These are phyloP conservation scores for Todiramphus saurophagus DNA, from an alignment of 2,113 vertebrate genomes.

Conservation along the genomic window DNA sequence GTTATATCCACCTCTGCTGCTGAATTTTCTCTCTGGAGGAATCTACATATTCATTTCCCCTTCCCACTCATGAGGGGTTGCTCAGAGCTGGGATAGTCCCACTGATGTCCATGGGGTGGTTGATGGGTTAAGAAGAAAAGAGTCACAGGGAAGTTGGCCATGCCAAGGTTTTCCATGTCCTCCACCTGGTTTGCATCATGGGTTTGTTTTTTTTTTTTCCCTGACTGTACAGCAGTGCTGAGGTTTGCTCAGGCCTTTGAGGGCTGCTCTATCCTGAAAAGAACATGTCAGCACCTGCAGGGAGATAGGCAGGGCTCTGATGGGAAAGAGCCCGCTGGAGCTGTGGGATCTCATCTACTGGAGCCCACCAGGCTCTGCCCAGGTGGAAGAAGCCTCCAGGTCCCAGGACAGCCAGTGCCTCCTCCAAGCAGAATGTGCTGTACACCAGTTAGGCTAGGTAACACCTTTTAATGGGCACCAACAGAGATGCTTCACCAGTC, in stretches of 20 bases:
- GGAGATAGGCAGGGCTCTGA: not conserved
- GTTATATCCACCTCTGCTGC: not conserved
- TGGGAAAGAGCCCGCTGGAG: accelerated
- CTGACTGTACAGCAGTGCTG: not conserved
- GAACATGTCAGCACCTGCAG: not conserved
- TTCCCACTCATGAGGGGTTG: not conserved
- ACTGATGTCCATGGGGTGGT: accelerated
- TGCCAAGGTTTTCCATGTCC: not conserved
- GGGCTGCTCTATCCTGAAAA: not conserved
- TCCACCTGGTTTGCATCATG: not conserved
- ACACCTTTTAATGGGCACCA: not conserved
- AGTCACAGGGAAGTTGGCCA: not conserved
- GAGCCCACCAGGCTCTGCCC: not conserved
- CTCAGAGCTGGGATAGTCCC: not conserved
- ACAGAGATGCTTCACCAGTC: not conserved
- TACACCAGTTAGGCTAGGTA: not conserved
- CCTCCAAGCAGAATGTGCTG: accelerated
- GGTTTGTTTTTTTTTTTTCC: not conserved
- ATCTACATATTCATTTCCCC: not conserved
- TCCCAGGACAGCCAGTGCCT: not conserved
- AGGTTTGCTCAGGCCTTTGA: not conserved
- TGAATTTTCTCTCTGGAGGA: not conserved
- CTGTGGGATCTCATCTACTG: not conserved
- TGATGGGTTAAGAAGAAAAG: not conserved
- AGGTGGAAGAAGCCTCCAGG: not conserved